Evolutionary conservation across 2,888 invertebrate genomes (phyloP).

Genomic region (Colletes collaris): DNA sequence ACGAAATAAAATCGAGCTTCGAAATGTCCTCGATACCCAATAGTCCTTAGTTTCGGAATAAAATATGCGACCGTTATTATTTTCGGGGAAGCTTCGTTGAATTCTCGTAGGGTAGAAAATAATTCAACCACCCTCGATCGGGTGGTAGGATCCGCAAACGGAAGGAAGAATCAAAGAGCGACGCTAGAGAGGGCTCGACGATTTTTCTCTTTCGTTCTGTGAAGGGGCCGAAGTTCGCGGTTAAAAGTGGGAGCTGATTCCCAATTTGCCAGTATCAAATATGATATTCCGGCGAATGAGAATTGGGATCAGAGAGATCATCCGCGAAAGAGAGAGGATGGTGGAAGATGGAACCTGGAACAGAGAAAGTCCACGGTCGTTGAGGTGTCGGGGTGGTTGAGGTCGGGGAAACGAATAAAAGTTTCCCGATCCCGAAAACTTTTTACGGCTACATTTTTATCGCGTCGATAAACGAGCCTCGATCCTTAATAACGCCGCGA

Average conservation of each 20-base stretch:
- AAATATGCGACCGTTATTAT: no score
- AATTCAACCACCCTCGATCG: no score
- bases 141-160: no score
- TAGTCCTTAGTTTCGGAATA: no score
- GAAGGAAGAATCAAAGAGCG: conserved; percentile 16
- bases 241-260: conserved; percentile 47
- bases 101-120: no score
- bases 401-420: conserved; percentile 72
- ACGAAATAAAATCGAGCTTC: no score
- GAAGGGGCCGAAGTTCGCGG: conserved; percentile 3
- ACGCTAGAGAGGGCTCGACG: not conserved
- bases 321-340: conserved; percentile 20
- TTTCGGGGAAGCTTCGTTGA: no score
- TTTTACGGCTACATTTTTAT: conserved; percentile 71
- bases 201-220: not conserved
- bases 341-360: not conserved
- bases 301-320: conserved; percentile 47
- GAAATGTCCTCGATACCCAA: no score
- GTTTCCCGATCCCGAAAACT: conserved; percentile 73
- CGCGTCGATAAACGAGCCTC: conserved; percentile 68
- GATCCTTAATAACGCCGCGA: conserved; percentile 68
- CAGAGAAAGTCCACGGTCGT: not conserved
- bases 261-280: conserved; percentile 58
- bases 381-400: conserved; percentile 5
- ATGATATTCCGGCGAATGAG: conserved; percentile 57